Conservation (phyloP, 2,113 vertebrate species). For the Phycodurus eques region DNA sequence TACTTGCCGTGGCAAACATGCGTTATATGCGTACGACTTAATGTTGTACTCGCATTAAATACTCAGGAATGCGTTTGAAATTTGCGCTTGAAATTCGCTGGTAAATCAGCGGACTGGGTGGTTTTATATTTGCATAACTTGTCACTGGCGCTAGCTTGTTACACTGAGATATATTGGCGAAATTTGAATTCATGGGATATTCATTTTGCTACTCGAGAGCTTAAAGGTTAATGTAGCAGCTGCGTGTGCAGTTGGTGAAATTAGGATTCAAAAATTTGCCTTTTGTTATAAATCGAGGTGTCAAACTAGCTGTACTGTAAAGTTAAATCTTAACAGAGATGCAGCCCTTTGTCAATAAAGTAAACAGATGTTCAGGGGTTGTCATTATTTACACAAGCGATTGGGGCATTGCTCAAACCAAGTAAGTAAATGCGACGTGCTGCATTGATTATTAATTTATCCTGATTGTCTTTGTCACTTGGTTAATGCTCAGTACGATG, state of each 20-base stretch:
- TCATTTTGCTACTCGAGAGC: not conserved
- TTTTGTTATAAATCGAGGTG: not conserved
- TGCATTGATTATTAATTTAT: not conserved
- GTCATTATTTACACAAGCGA: not conserved
- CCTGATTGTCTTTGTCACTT: not conserved
- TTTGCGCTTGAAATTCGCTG: not conserved
- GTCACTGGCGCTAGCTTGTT: conserved; percentile 46
- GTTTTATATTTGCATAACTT: not conserved
- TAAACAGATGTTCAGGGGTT: not conserved
- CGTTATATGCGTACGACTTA: not conserved
- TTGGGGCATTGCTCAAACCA: not conserved
- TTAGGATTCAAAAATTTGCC: not conserved
- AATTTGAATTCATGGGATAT: not conserved
- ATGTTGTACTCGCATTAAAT: not conserved
- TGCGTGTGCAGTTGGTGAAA: not conserved
- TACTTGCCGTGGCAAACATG: not conserved
- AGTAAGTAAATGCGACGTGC: not conserved
- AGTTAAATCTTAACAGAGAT: conserved; percentile 18
- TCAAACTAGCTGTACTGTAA: conserved; percentile 14
- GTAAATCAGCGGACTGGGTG: not conserved
- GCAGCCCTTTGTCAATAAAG: not conserved
- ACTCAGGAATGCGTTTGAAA: not conserved
- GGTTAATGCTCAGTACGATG: not conserved
- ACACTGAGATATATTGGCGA: conserved; percentile 6
- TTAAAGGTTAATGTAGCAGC: not conserved